These are phyloP conservation scores for Sylvilagus bachmani DNA, from an alignment of 2,113 vertebrate species.

Conservation along the genomic window DNA sequence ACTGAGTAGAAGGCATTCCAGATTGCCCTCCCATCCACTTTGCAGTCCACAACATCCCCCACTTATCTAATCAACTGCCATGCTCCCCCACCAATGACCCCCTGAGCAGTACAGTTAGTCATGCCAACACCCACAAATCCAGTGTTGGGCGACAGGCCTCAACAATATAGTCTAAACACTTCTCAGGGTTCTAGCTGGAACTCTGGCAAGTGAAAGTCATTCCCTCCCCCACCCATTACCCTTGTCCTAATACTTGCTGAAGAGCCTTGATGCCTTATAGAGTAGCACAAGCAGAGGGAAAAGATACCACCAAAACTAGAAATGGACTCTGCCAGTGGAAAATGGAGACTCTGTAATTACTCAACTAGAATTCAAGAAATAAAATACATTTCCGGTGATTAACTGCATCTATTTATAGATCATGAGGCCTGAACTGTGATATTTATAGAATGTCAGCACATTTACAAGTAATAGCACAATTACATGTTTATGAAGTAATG, in stretches of 20 bases:
- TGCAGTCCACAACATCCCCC: not conserved
- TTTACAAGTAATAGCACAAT: constrained; percentile 82
- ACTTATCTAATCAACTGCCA: constrained; percentile 24
- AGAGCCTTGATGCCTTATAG: constrained; percentile 64
- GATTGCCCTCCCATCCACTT: not conserved
- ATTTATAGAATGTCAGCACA: constrained; percentile 83
- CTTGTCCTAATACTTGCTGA: constrained; percentile 56
- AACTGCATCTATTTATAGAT: constrained; percentile 76
- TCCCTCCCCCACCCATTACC: not conserved
- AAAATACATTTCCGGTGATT: constrained; percentile 82
- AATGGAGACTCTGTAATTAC: constrained; percentile 75
- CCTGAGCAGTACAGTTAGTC: not conserved
- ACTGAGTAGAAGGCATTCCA: constrained; percentile 7
- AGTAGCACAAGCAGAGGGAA: constrained; percentile 29
- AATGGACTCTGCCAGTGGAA: constrained; percentile 72
- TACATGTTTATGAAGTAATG: constrained; percentile 76
- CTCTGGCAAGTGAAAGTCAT: not conserved
- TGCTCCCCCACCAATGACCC: not conserved
- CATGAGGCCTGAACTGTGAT: constrained; percentile 75
- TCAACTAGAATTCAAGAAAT: constrained; percentile 79
- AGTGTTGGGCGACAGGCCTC: not conserved
- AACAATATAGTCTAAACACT: constrained; percentile 25
- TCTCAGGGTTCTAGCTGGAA: constrained; percentile 24
- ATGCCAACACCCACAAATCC: not conserved
- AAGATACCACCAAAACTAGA: constrained; percentile 73